Conservation (phyloP, 2,113 vertebrate genomes). For the Etia nguti region DNA sequence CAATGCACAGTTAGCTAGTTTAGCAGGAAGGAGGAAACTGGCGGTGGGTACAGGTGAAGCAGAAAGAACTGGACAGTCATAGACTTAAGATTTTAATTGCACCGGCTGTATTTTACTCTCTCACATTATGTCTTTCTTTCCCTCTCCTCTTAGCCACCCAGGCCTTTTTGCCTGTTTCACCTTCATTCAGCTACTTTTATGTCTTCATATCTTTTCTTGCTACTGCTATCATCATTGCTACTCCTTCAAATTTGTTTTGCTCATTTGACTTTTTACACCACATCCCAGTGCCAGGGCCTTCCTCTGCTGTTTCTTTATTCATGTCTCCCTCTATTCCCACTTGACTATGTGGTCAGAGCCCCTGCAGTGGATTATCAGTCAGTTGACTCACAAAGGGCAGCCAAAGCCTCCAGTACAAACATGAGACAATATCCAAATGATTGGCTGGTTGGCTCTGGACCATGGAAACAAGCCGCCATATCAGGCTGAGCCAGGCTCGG, state of each 20-base stretch:
- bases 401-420: conserved; percentile 60
- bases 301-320: neutral
- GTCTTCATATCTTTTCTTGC: neutral
- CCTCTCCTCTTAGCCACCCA: neutral
- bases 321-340: conserved; percentile 3
- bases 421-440: conserved; percentile 62
- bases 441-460: conserved; percentile 30
- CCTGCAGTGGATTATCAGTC: conserved; percentile 61
- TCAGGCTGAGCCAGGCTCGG: conserved; percentile 46
- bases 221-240: neutral
- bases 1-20: neutral
- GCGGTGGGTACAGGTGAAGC: neutral
- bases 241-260: neutral
- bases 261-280: neutral
- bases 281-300: neutral
- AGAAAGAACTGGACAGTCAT: conserved; percentile 17
- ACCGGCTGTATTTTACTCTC: neutral
- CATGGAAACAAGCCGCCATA: conserved; percentile 45
- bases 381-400: conserved; percentile 59
- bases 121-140: neutral
- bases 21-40: neutral
- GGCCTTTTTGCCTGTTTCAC: neutral
- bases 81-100: conserved; percentile 19
- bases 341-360: conserved; percentile 28
- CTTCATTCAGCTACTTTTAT: neutral